These are phyloP conservation scores for Pocillopora damicornis DNA, from an alignment of 64 coral and sea anemone genomes.

Conservation along the genomic window DNA sequence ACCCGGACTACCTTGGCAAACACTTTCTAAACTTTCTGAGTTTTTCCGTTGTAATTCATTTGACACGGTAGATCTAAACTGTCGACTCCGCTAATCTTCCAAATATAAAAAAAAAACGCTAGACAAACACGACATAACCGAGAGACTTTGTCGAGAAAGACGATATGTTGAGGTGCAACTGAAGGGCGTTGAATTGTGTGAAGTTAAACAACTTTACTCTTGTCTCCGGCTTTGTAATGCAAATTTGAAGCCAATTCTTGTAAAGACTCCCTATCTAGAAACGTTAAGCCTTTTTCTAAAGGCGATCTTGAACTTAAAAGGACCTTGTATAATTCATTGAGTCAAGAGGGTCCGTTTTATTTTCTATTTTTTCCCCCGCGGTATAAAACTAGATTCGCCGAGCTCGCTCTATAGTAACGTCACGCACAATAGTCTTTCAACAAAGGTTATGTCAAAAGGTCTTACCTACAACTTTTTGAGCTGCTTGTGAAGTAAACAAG, in stretches of 20 bases:
- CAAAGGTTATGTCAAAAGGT: not conserved
- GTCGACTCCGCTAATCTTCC: not conserved
- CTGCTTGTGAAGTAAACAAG: slow-evolving; percentile 18
- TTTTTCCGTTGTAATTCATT: not conserved
- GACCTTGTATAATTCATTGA: not conserved
- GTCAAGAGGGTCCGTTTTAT: not conserved
- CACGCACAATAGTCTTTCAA: not conserved
- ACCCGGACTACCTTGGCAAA: not conserved
- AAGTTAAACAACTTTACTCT: slow-evolving; percentile 2
- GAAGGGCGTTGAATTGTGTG: not conserved
- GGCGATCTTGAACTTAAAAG: not conserved
- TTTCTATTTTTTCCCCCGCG: not conserved
- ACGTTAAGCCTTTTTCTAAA: not conserved
- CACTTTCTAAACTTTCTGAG: not conserved
- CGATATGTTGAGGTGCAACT: not conserved
- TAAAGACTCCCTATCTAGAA: not conserved
- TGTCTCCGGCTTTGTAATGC: slow-evolving; percentile 7
- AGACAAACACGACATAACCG: slow-evolving; percentile 30
- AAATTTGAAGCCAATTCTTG: slow-evolving; percentile 10
- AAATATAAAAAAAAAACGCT: slow-evolving; percentile 16
- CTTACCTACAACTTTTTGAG: not conserved
- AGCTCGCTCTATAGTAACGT: not conserved
- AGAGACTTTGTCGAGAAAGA: not conserved
- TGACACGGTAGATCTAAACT: not conserved
- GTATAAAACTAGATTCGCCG: not conserved